phyloP scores from a whole-genome alignment of 2,113 vertebrate species.

The Jacana jacana region DNA sequence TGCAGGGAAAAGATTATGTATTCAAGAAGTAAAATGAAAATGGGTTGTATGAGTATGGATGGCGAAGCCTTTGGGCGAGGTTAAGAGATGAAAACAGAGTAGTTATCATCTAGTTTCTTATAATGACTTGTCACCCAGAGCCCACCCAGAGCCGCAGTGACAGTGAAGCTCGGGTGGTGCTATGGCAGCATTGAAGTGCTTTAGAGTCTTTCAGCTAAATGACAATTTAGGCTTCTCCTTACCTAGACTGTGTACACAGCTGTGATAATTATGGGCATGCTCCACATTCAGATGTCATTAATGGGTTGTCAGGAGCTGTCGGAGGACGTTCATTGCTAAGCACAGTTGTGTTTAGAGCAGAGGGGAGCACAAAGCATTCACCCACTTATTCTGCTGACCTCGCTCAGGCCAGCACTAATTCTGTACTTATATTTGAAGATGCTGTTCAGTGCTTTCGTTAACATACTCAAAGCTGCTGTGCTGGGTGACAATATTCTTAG shows the following conservation, averaged over 20 bases:
- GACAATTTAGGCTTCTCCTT: not conserved
- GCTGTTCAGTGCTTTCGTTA: not conserved
- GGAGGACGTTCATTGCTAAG: not conserved
- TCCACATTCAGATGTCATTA: not conserved
- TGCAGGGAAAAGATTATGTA: not conserved
- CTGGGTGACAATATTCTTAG: rapidly evolving
- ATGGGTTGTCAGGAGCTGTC: not conserved
- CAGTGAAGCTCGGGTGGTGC: not conserved
- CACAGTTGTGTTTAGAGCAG: not conserved
- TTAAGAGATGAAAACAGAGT: not conserved
- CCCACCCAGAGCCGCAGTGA: not conserved
- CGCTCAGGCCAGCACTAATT: not conserved
- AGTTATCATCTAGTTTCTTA: not conserved
- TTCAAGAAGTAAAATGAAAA: not conserved
- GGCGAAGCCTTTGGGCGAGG: not conserved
- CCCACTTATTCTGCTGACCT: not conserved
- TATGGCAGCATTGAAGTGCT: not conserved
- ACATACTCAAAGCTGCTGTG: not conserved
- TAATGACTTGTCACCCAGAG: not conserved
- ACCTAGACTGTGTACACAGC: not conserved
- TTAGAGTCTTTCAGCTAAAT: not conserved
- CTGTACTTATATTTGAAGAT: not conserved
- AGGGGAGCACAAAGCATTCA: not conserved
- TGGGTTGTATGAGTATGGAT: not conserved
- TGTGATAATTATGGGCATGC: not conserved